These are phyloP conservation scores for Merops nubicus DNA, from an alignment of 2,113 vertebrate genomes.

Conservation along the genomic window DNA sequence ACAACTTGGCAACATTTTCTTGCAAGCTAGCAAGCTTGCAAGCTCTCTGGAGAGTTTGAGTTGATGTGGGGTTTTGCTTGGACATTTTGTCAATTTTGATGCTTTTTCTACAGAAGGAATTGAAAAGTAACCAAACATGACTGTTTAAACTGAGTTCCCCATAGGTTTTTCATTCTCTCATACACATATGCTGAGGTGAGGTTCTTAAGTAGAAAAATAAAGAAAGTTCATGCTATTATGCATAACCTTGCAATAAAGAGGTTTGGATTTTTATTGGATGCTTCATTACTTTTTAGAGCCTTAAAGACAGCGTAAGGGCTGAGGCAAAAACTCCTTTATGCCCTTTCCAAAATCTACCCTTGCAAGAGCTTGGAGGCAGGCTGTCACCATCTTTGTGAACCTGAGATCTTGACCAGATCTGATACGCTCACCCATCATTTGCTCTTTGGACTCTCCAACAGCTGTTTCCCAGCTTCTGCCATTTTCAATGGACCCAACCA, in stretches of 20 bases:
- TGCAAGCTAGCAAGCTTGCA: neutral
- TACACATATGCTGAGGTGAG: neutral
- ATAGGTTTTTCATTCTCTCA: neutral
- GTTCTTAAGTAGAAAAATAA: neutral
- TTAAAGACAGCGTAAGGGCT: neutral
- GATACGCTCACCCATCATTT: rapidly evolving
- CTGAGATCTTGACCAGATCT: neutral
- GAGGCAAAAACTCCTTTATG: neutral
- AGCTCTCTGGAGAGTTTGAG: neutral
- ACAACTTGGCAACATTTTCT: neutral
- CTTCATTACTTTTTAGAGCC: neutral
- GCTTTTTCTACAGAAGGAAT: neutral
- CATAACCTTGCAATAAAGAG: neutral
- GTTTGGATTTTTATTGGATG: neutral
- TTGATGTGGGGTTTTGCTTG: neutral
- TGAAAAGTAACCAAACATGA: neutral
- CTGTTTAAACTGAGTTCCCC: neutral
- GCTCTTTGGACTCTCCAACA: neutral
- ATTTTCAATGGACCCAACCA: neutral
- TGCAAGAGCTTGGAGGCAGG: neutral
- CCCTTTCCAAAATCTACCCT: neutral
- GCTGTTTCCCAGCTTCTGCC: neutral
- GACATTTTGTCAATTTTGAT: neutral
- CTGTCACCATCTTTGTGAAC: neutral
- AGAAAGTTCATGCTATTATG: neutral